A percentile compares a stretch with the other conserved stretches of the same genome.
Conservation (phyloP, 2,113 vertebrate species). For the Rhegmatorhina hoffmannsi region DNA sequence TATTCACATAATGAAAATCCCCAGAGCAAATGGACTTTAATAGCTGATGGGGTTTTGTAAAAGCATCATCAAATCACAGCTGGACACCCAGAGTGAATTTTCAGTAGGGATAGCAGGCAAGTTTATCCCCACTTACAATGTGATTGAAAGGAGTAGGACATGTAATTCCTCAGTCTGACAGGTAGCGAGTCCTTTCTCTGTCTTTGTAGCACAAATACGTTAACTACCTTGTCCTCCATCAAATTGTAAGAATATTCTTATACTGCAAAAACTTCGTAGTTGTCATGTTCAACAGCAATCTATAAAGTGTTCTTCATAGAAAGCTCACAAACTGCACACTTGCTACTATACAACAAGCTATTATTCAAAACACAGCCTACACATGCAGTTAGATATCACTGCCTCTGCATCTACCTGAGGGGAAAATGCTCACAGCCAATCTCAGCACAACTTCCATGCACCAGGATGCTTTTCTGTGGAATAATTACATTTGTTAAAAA, state of each 20-base stretch:
- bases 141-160: neutral
- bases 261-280: neutral
- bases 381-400: neutral
- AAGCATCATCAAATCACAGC: neutral
- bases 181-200: neutral
- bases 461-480: neutral
- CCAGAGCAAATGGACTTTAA: neutral
- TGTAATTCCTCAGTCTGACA: neutral
- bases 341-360: neutral
- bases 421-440: neutral
- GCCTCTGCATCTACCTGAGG: neutral
- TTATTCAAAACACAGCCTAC: neutral
- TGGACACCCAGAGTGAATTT: neutral
- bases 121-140: neutral
- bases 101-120: neutral
- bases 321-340: neutral
- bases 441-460: neutral
- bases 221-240: neutral
- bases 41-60: neutral
- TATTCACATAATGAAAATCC: constrained; percentile 42
- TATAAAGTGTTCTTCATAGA: neutral
- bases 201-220: neutral
- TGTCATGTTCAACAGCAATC: neutral
- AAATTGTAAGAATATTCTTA: neutral
- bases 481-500: neutral